Evolutionary conservation across 2,797 vertebrate species (phyloP).

Genomic region (Protosalanx chinensis): DNA sequence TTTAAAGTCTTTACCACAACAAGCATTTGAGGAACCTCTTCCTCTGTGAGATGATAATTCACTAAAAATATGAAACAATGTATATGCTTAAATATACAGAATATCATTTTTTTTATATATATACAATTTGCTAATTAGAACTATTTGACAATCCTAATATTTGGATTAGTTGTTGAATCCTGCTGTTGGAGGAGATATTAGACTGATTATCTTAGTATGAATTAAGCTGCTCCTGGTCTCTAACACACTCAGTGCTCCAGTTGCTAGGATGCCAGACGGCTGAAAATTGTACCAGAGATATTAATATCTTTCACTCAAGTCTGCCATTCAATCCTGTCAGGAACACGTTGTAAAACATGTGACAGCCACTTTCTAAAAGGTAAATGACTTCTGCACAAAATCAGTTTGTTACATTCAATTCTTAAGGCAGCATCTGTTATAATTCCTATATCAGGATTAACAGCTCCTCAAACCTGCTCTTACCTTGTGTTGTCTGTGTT

Average conservation of each 20-base stretch:
- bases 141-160: too few relatives aligned
- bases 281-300: conserved; percentile 50
- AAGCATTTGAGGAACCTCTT: too few relatives aligned
- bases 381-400: not conserved
- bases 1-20: too few relatives aligned
- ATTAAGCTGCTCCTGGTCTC: not conserved
- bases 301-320: conserved; percentile 60
- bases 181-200: too few relatives aligned
- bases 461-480: conserved; percentile 16
- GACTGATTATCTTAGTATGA: not conserved
- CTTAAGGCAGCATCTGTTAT: conserved; percentile 7
- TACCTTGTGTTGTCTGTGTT: conserved; percentile 35
- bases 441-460: not conserved
- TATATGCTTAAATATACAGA: too few relatives aligned
- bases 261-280: conserved; percentile 63
- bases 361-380: not conserved
- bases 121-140: too few relatives aligned
- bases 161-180: too few relatives aligned
- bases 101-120: too few relatives aligned
- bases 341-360: conserved; percentile 2
- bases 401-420: conserved; percentile 10
- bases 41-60: too few relatives aligned
- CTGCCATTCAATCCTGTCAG: conserved; percentile 36
- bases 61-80: too few relatives aligned
- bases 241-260: conserved; percentile 31